phyloP scores from a whole-genome alignment of 2,888 invertebrate genomes.

The Brachypalpus laphriformis region DNA sequence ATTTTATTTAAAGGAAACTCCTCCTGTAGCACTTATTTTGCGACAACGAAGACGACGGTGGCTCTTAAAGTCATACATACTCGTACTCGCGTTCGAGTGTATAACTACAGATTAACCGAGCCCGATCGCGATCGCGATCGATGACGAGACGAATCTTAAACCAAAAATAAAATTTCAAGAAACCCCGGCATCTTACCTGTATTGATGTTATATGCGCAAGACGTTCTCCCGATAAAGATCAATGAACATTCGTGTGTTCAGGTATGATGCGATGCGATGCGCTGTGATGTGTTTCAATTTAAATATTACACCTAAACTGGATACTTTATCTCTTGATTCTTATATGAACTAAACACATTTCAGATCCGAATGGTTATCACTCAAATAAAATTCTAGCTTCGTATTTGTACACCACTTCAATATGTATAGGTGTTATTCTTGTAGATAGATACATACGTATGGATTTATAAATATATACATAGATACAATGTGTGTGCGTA shows the following conservation, averaged over 20 bases:
- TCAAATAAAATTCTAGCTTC: constrained; percentile 43
- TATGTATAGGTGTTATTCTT: constrained; percentile 69
- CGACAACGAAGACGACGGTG: constrained; percentile 19
- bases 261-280: constrained; percentile 45
- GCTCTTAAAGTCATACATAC: constrained; percentile 14
- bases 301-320: constrained; percentile 58
- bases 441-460: constrained; percentile 45
- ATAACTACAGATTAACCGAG: constrained; percentile 30
- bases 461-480: constrained; percentile 43
- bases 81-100: constrained; percentile 41
- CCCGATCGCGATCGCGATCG: constrained; percentile 48
- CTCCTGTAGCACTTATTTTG: constrained; percentile 50
- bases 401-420: constrained; percentile 39
- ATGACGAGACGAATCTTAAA: constrained; percentile 42
- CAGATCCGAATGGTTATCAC: constrained; percentile 70
- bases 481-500: constrained; percentile 46
- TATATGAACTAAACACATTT: constrained; percentile 66
- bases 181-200: constrained; percentile 60
- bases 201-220: constrained; percentile 54
- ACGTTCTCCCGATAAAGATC: constrained; percentile 58
- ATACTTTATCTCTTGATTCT: constrained; percentile 62
- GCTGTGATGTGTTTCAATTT: constrained; percentile 34
- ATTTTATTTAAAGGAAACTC: constrained; percentile 51
- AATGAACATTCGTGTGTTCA: constrained; percentile 59
- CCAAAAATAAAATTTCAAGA: constrained; percentile 35